A percentile compares a stretch with the other conserved stretches of the same genome.
These are phyloP conservation scores for Graptemys geographica DNA, from an alignment of 2,797 vertebrate species.

Conservation along the genomic window DNA sequence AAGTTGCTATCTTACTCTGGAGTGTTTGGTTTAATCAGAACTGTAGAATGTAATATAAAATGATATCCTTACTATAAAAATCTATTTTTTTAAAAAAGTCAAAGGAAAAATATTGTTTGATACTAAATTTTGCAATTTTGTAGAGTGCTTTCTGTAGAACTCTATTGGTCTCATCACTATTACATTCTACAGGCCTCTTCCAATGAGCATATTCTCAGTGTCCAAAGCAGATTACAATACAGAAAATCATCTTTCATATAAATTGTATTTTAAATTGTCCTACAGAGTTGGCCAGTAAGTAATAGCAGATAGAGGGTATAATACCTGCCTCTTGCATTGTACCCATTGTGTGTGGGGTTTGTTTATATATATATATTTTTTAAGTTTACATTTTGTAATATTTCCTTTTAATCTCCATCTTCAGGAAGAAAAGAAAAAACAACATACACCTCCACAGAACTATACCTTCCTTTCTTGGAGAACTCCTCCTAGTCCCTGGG, in stretches of 20 bases:
- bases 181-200: neutral
- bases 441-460: neutral
- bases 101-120: neutral
- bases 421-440: neutral
- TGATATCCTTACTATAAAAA: neutral
- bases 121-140: neutral
- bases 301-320: neutral
- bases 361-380: neutral
- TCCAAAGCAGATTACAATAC: neutral
- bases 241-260: neutral
- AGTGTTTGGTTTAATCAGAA: neutral
- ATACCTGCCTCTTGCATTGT: neutral
- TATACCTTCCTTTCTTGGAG: constrained; percentile 2
- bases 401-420: no score
- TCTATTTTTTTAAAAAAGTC: neutral
- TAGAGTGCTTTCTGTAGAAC: neutral
- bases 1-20: neutral
- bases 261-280: neutral
- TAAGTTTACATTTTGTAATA: no score
- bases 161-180: neutral
- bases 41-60: neutral
- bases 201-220: fast-evolving
- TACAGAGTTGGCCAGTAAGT: neutral
- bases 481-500: fast-evolving
- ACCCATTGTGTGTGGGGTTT: neutral